A percentile compares a stretch with the other conserved stretches of the same genome.
Evolutionary conservation across 2,888 invertebrate species (phyloP).

Genomic region (Chorisops tibialis): DNA sequence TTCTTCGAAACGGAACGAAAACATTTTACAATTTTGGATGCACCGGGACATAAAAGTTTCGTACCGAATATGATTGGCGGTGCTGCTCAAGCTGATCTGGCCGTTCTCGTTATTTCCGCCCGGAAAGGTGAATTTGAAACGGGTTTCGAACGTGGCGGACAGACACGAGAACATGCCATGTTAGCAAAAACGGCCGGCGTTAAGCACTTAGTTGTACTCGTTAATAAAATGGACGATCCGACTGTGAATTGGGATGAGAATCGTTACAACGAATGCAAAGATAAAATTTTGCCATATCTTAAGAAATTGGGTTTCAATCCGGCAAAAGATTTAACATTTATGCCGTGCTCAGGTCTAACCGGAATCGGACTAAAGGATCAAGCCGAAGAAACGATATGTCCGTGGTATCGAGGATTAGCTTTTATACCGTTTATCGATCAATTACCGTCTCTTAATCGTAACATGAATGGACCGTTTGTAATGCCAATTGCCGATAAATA

Average conservation of each 20-base stretch:
- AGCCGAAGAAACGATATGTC: constrained; percentile 69
- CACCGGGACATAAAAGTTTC: constrained; percentile 99
- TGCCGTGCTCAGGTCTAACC: constrained; percentile 97
- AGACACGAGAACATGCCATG: constrained; percentile 99
- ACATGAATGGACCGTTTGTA: constrained; percentile 91
- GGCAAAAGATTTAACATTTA: constrained; percentile 93
- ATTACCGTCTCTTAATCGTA: constrained; percentile 86
- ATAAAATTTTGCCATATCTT: constrained; percentile 97
- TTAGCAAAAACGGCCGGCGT: constrained; percentile 99
- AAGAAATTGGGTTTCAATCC: constrained; percentile 95
- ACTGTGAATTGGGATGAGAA: constrained; percentile 98
- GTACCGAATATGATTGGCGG: constrained; percentile 99
- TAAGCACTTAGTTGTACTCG: constrained; percentile 94
- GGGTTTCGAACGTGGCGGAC: constrained; percentile 98
- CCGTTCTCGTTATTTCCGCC: constrained; percentile 96
- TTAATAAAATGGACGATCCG: constrained; percentile 99
- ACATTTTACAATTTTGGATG: constrained; percentile 98
- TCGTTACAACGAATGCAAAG: constrained; percentile 94
- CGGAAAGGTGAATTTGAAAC: constrained; percentile 99
- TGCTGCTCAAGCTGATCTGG: constrained; percentile 93
- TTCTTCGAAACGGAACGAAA: constrained; percentile 98
- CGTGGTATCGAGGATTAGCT: constrained; percentile 90
- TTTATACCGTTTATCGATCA: constrained; percentile 96
- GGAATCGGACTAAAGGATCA: constrained; percentile 90
- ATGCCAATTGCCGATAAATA: constrained; percentile 99